These are phyloP conservation scores for Tragelaphus eurycerus DNA, from an alignment of 2,797 vertebrate genomes.

Conservation along the genomic window DNA sequence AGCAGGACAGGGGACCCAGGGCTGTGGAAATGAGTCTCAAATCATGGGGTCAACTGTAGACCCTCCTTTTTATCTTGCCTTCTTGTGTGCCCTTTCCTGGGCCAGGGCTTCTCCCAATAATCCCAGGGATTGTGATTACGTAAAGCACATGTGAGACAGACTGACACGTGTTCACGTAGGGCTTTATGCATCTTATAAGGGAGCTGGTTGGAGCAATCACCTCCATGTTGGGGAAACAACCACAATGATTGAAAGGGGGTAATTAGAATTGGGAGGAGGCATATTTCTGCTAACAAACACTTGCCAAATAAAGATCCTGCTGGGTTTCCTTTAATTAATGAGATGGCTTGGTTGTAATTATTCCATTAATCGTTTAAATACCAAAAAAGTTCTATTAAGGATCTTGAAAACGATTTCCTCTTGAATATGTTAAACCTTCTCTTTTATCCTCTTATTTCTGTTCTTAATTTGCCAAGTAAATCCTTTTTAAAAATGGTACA, in stretches of 20 bases:
- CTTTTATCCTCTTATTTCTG: not conserved
- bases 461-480: constrained; percentile 52
- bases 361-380: constrained; percentile 67
- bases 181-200: not conserved
- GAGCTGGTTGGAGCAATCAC: constrained; percentile 6
- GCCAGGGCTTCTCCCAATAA: not conserved
- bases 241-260: constrained; percentile 34
- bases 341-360: constrained; percentile 53
- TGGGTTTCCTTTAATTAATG: constrained; percentile 70
- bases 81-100: not conserved
- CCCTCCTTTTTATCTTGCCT: not conserved
- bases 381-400: constrained; percentile 42
- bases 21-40: not conserved
- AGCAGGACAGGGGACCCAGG: not conserved
- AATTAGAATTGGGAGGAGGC: constrained; percentile 34
- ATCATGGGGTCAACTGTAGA: not conserved
- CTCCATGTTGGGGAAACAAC: constrained; percentile 28
- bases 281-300: constrained; percentile 37
- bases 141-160: not conserved
- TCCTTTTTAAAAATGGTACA: constrained; percentile 25
- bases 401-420: constrained; percentile 45
- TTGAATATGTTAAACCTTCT: constrained; percentile 47
- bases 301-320: constrained; percentile 66
- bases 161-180: not conserved
- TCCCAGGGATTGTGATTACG: not conserved